These are phyloP conservation scores for Sorex maritimensis DNA, from an alignment of 2,797 vertebrate species.

Conservation along the genomic window DNA sequence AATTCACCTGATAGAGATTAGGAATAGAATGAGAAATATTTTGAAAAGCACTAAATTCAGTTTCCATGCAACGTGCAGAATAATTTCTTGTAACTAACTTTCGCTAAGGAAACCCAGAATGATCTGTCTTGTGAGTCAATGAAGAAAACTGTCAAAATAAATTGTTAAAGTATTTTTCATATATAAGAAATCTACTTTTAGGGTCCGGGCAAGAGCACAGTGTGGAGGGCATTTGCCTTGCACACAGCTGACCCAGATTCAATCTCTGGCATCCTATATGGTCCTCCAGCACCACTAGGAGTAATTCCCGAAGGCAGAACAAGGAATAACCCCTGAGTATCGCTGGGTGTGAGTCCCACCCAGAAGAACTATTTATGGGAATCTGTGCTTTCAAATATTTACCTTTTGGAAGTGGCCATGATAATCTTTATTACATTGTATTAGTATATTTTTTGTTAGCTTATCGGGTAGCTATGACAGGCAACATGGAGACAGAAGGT, in stretches of 20 bases:
- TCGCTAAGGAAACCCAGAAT: background rate
- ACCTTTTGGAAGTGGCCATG: background rate
- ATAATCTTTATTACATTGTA: background rate
- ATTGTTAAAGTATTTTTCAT: conserved; percentile 1
- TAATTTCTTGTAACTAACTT: conserved; percentile 41
- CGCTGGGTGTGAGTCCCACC: no score
- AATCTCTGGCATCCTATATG: no score
- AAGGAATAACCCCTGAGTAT: no score
- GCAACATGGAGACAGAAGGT: background rate
- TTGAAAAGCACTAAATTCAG: conserved; percentile 26
- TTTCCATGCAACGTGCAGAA: conserved; percentile 46
- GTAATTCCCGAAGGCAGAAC: no score
- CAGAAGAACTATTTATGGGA: background rate
- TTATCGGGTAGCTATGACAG: background rate
- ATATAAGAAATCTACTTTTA: no score
- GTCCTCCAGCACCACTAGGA: no score
- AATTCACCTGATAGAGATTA: conserved; percentile 47
- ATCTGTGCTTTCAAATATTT: background rate
- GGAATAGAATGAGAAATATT: conserved; percentile 53
- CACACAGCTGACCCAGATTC: no score
- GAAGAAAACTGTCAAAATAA: conserved; percentile 30
- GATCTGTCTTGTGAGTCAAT: background rate
- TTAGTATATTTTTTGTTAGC: background rate
- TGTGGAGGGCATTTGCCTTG: no score
- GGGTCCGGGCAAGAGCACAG: no score